phyloP scores from a whole-genome alignment of 2,888 invertebrate genomes.

The Hirtodrosophila confusa region DNA sequence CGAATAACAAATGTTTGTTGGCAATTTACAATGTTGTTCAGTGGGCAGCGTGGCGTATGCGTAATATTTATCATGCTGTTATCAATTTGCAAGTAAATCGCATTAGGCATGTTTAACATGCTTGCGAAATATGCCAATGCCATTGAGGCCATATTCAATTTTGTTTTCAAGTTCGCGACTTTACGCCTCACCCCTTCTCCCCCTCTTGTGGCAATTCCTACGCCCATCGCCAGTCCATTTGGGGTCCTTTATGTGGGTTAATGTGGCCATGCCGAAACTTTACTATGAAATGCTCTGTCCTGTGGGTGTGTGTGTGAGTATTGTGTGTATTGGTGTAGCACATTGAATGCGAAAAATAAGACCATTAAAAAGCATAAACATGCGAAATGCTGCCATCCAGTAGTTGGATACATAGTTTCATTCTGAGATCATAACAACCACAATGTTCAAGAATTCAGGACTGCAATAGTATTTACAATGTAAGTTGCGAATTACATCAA shows the following conservation, averaged over 20 bases:
- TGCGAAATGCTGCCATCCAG: constrained; percentile 7
- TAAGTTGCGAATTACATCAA: constrained; percentile 33
- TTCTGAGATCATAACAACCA: constrained; percentile 15
- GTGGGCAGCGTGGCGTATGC: constrained; percentile 25
- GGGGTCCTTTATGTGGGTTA: constrained; percentile 37
- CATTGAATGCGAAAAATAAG: constrained; percentile 48
- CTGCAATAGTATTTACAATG: constrained; percentile 23
- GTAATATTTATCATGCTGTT: constrained; percentile 35
- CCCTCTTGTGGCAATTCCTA: neutral
- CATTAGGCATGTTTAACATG: constrained; percentile 40
- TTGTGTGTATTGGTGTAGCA: constrained; percentile 9
- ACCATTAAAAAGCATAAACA: constrained; percentile 50
- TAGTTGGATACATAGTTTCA: constrained; percentile 4
- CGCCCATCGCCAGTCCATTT: constrained; percentile 7
- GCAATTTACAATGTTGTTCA: constrained; percentile 16
- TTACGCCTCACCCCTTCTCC: neutral
- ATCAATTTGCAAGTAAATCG: constrained; percentile 40
- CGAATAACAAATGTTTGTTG: neutral
- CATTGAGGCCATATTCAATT: constrained; percentile 42
- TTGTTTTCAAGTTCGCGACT: constrained; percentile 36
- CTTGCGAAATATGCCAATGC: constrained; percentile 19
- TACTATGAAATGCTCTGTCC: neutral
- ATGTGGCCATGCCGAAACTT: constrained; percentile 34
- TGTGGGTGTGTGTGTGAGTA: neutral
- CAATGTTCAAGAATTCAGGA: constrained; percentile 4